phyloP scores from a whole-genome alignment of 2,888 invertebrate genomes.

The Melolontha melolontha region DNA sequence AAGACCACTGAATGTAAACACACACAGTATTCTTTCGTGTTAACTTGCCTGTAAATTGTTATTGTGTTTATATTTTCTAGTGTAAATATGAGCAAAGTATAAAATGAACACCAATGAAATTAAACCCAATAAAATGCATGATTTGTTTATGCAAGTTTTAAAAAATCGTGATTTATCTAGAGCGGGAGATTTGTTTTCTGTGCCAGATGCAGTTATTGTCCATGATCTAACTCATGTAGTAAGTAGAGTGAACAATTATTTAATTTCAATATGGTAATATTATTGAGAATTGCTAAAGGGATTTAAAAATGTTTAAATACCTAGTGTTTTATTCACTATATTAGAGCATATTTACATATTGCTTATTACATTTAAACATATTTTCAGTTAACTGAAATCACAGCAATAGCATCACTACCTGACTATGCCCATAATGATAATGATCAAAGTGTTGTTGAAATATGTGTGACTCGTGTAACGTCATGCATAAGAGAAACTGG shows the following conservation, averaged over 20 bases:
- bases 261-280: not conserved
- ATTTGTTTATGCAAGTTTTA: slow-evolving; percentile 89
- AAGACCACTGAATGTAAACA: slow-evolving; percentile 31
- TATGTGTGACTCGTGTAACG: slow-evolving; percentile 91
- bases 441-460: slow-evolving; percentile 95
- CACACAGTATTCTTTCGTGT: slow-evolving; percentile 33
- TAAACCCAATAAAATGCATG: slow-evolving; percentile 78
- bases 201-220: slow-evolving; percentile 88
- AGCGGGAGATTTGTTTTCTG: slow-evolving; percentile 91
- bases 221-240: slow-evolving; percentile 88
- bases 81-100: slow-evolving; percentile 32
- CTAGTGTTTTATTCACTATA: not conserved
- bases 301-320: not conserved
- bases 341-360: slow-evolving; percentile 1
- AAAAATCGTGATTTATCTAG: slow-evolving; percentile 89
- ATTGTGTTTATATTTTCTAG: slow-evolving; percentile 28
- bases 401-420: slow-evolving; percentile 83
- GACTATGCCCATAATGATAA: slow-evolving; percentile 89
- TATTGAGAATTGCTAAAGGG: not conserved
- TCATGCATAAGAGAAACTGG: slow-evolving; percentile 91
- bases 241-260: slow-evolving; percentile 61
- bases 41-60: slow-evolving; percentile 35
- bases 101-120: slow-evolving; percentile 46
- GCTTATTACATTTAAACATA: slow-evolving; percentile 37
- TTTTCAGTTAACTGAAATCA: slow-evolving; percentile 77